These are phyloP conservation scores for Mallotus villosus DNA, from an alignment of 2,797 vertebrate species.

Conservation along the genomic window DNA sequence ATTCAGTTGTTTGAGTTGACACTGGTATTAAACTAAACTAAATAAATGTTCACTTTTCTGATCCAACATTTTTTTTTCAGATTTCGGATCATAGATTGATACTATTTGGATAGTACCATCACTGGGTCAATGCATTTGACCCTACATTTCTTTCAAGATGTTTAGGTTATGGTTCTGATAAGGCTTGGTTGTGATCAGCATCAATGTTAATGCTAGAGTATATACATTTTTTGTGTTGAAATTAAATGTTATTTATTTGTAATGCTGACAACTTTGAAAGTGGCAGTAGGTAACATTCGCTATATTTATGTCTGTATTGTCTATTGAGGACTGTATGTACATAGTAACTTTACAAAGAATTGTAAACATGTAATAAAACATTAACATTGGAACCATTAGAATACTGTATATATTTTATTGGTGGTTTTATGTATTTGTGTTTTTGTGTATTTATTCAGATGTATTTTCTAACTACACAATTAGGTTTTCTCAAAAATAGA, in stretches of 20 bases:
- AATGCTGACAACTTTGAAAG: no score
- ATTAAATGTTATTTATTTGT: neutral
- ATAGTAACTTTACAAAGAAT: neutral
- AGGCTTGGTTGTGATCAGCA: neutral
- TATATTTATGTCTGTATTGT: neutral
- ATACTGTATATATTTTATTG: neutral
- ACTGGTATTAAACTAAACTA: no score
- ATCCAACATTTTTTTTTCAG: neutral
- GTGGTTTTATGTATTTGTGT: neutral
- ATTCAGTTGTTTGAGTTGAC: no score
- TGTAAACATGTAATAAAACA: neutral
- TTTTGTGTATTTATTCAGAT: neutral
- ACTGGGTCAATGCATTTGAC: neutral
- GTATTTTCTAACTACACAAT: neutral
- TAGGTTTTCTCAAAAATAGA: neutral
- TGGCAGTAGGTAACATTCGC: no score
- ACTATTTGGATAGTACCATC: neutral
- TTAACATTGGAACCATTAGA: neutral
- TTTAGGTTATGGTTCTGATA: neutral
- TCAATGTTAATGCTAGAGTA: neutral
- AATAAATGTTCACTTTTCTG: neutral
- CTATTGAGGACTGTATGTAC: neutral
- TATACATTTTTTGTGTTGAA: conserved; percentile 17
- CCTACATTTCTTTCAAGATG: neutral
- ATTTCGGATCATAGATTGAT: no score